phyloP scores from a whole-genome alignment of 1,140 invertebrate species.

The Andrena cerasifolii region DNA sequence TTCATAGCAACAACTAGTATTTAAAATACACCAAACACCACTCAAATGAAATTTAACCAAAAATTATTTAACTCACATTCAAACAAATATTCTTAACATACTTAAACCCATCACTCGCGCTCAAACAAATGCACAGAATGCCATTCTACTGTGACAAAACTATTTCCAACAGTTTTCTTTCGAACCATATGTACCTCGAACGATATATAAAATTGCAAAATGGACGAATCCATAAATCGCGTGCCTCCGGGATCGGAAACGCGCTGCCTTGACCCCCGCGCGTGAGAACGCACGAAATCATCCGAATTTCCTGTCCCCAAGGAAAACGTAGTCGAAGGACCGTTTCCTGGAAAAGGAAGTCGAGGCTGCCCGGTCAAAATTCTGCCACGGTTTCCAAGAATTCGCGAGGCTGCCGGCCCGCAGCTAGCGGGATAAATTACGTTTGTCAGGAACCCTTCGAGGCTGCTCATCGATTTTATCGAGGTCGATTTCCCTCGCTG shows the following conservation, averaged over 20 bases:
- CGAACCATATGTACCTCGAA: no score
- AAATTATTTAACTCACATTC: no score
- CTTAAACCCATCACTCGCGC: no score
- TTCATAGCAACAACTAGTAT: no score
- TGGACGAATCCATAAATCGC: not conserved
- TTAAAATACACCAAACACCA: no score
- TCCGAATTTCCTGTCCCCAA: not conserved
- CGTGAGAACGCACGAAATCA: constrained; percentile 14
- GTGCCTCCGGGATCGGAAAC: not conserved
- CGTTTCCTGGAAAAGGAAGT: not conserved
- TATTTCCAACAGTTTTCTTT: no score
- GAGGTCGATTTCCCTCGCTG: constrained; percentile 14
- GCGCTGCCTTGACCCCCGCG: constrained; percentile 25
- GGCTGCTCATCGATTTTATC: not conserved
- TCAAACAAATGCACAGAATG: no score
- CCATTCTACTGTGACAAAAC: no score
- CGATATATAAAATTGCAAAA: not conserved
- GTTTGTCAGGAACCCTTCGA: not conserved
- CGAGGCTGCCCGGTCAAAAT: constrained; percentile 28
- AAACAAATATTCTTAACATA: no score
- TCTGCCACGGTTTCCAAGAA: constrained; percentile 12
- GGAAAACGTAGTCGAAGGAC: not conserved
- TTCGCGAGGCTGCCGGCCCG: constrained; percentile 6
- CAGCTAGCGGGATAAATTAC: not conserved
- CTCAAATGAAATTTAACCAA: no score